Percentiles rank a stretch among this genome's conserved stretches.
phyloP scores from a whole-genome alignment of 2,797 vertebrate genomes.

The Sternarchorhynchus goeldii region DNA sequence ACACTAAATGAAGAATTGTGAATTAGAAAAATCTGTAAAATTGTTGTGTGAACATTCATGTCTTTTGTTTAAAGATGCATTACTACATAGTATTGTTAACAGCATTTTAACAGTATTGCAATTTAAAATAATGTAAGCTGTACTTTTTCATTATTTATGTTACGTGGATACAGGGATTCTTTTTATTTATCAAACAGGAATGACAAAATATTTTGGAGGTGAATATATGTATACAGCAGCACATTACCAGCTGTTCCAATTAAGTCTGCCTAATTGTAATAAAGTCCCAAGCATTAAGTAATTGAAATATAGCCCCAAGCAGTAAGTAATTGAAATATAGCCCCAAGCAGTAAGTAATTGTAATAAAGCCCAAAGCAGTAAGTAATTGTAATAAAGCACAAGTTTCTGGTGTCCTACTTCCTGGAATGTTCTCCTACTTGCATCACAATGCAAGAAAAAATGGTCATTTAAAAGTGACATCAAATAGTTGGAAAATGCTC shows the following conservation, averaged over 20 bases:
- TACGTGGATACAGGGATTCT: neutral
- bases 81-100: neutral
- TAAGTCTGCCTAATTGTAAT: constrained; percentile 5
- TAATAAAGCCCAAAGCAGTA: neutral
- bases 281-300: neutral
- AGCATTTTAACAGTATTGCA: neutral
- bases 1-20: neutral
- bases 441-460: neutral
- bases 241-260: neutral
- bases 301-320: too few species aligned
- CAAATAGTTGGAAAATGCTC: neutral
- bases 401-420: neutral
- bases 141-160: too few species aligned
- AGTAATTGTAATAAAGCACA: neutral
- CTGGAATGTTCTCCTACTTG: neutral
- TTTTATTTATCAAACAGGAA: neutral
- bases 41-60: neutral
- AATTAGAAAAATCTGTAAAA: neutral
- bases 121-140: too few species aligned
- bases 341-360: too few species aligned
- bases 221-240: neutral
- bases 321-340: too few species aligned
- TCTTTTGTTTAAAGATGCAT: neutral
- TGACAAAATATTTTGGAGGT: neutral
- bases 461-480: constrained; percentile 3